Base-by-base conservation (phyloP, 1,140 invertebrate species). In the Callitettix versicolor region DNA sequence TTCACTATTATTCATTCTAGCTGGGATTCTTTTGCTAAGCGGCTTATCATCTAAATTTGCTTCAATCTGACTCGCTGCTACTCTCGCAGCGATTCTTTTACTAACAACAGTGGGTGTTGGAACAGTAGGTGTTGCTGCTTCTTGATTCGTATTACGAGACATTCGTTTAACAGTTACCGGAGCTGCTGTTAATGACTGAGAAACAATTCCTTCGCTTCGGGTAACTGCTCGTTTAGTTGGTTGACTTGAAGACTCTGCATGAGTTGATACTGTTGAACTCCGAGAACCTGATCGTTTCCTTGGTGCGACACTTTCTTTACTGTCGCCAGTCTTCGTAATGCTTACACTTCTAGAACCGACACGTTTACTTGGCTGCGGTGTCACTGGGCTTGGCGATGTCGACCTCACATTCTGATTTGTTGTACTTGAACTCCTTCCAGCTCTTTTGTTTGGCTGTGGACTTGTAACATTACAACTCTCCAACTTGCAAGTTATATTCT, bases 381-480 rank as follows among this genome's bases (percentile, higher is more conserved):
- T 46, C 0, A 48, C 40, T 5, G 33, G 33, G 9, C 18, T 36
- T 7, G 34, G 48, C 11, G 54, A 49, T 6, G 46, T 18, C 14
- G 57, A 36, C 20, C 52, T 44, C 18, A 41, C 26, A 15, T 14
- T 12, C 2, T 20, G 17, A 30, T 43, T 48, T 1, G 30, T 26
- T 41, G 50, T 54, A n/a, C 47, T 48, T 47, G 47, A 49, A 36
- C 58, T 57, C 1, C 44, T 43, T 26, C 55, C 42, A 4, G 36
- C 47, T 55, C 56, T 55, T 46, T 58, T 60, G 71, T 26, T 55
- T 1, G 44, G 50, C 21, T 53, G 50, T 3, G 50, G 40, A 42
- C 36, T 42, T 71, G 5, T 69, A 67, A 3, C 61, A 58, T 11
- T 46, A 24, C 3, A 40, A 41, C 22, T 66, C 67, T 33, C 38